Evolutionary conservation across 2,113 vertebrate genomes (phyloP).

Genomic region (Perccottus glenii): DNA sequence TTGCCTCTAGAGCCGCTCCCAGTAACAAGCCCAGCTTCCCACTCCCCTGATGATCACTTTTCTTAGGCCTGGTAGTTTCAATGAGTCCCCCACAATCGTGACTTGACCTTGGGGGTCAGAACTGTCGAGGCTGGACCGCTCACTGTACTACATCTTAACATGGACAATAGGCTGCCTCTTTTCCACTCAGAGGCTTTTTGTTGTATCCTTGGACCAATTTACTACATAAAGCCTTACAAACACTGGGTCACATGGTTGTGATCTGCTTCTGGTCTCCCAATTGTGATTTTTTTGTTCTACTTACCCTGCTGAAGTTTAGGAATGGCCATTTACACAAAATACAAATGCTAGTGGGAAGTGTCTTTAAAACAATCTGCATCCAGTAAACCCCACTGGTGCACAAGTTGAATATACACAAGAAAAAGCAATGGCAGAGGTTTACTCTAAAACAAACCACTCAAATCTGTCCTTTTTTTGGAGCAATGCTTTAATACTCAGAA

Average conservation of each 20-base stretch:
- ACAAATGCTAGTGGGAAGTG: too few species aligned
- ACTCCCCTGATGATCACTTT: background rate
- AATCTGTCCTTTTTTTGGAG: too few species aligned
- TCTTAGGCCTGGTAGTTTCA: slow-evolving; percentile 16
- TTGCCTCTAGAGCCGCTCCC: too few species aligned
- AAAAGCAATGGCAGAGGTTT: too few species aligned
- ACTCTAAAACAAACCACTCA: too few species aligned
- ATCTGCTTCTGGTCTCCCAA: background rate
- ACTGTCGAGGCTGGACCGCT: slow-evolving; percentile 8
- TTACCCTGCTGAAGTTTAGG: too few species aligned
- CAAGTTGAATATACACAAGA: too few species aligned
- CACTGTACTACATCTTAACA: slow-evolving; percentile 28
- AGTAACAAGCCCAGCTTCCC: background rate
- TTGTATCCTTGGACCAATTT: background rate
- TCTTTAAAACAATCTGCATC: too few species aligned
- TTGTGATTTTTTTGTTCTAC: background rate
- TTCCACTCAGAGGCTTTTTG: background rate
- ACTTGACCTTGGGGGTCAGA: slow-evolving; percentile 37
- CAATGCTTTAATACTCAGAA: too few species aligned
- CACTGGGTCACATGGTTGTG: background rate
- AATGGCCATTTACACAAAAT: too few species aligned
- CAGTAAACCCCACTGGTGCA: too few species aligned
- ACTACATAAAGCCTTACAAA: slow-evolving; percentile 3
- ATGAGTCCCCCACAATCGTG: background rate
- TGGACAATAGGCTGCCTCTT: slow-evolving; percentile 14